phyloP scores from a whole-genome alignment of 2,797 vertebrate genomes.

The Rhabdomys pumilio region DNA sequence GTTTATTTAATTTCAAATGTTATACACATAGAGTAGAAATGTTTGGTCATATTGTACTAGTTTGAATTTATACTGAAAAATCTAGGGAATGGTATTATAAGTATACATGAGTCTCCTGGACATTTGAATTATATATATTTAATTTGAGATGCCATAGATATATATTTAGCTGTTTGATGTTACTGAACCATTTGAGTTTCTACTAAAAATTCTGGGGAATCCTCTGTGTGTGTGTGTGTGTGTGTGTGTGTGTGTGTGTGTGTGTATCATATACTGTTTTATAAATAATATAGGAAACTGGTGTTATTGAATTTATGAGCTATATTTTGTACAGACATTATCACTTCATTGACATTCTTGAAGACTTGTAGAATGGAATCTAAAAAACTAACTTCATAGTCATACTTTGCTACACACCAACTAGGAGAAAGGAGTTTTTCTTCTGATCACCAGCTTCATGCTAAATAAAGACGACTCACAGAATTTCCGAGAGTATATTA shows the following conservation, averaged over 20 bases:
- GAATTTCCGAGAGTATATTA: not conserved
- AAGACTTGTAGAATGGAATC: not conserved
- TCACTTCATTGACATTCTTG: not conserved
- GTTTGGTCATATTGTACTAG: not conserved
- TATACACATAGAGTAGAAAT: not conserved
- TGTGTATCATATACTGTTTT: not conserved
- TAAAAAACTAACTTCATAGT: constrained; percentile 25
- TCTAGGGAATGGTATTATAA: not conserved
- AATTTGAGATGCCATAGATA: constrained; percentile 17
- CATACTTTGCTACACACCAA: not conserved
- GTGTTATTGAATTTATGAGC: not conserved
- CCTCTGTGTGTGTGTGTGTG: not conserved
- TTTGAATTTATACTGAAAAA: constrained; percentile 63
- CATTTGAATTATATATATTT: constrained; percentile 7
- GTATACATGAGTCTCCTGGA: not conserved
- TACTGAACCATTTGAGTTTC: constrained; percentile 46
- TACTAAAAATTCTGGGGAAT: constrained; percentile 53
- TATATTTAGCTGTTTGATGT: constrained; percentile 25
- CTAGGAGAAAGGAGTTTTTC: not conserved
- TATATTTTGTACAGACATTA: constrained; percentile 13
- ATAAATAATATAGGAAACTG: not conserved
- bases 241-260: not conserved
- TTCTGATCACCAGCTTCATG: constrained; percentile 25
- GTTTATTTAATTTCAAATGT: not conserved
- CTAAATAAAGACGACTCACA: not conserved